Evolutionary conservation across 1,140 invertebrate species (phyloP), one percentile per base, ranked within the genome.

Genomic region (Uloborus diversus): DNA sequence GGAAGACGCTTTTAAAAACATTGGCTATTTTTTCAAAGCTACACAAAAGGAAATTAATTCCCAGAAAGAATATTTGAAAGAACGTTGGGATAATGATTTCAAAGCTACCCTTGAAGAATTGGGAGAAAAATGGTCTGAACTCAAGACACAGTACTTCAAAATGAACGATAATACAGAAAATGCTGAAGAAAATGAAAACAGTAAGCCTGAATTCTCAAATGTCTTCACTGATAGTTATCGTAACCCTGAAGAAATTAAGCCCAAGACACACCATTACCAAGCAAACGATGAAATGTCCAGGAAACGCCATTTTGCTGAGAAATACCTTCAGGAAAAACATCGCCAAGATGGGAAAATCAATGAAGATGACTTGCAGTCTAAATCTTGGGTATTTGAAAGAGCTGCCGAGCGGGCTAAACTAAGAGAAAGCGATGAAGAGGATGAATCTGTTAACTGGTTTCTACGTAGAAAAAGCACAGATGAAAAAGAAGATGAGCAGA

Each of bases 31-130:
- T 32, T 73, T 62, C 17, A 73, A 62, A 33, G 62, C 61, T 17
- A 57, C 70, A 9, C 70, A 73, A 33, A 37, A 73, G 27, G 57
- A 73, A 23, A 73, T 51, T 25, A 61, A 62, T 13, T 42, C 37
- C 37, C 37, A 42, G 9, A 42, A 20, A 49, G 62, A 14, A 47
- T 73, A 7, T 13, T 71, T 20, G 51, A 42, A 73, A 14, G 9
- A 62, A 28, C n/a, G 47, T 49, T 23, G 20, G 14, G 57, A 73
- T 49, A 4, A 61, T 49, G 28, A 73, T 30, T 32, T 73, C 13
- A 62, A 57, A 57, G 49, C 30, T 33, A 25, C 57, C 13, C 23
- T 73, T 20, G 70, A 37, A 20, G 37, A 62, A 4, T 27, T 73
- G 7, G 35, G 53, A 32, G 62, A 73, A 20, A 42, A 73, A 32